Base-by-base conservation (phyloP, 2,797 vertebrate genomes). In the Argya squamiceps region DNA sequence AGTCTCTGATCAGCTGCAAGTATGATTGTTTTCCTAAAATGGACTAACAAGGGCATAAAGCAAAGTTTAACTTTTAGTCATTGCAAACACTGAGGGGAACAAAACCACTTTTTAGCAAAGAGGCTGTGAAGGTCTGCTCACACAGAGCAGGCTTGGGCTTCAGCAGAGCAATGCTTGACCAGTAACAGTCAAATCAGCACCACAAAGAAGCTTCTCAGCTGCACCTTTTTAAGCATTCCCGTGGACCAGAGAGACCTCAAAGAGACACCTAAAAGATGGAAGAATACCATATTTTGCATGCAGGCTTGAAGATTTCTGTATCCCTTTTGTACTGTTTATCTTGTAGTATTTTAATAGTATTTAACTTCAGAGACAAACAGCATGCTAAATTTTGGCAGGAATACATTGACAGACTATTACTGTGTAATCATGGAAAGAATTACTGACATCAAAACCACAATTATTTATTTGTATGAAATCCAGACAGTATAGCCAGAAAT, bases 391-490 rank as follows among this genome's bases (percentile, higher is more conserved):
- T 89, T 83, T 89, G 92, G 88, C 92, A 89, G 58, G 11, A 83
- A 68, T 46, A 68, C 3, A 1, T 20, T 39, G 64, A 95, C 41
- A 91, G 78, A 58, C 24, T 81, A 76, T 74, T 89, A 69, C 68
- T 69, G 24, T 53, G 20, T 47, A 79, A 79, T 77, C 58, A 58
- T 19, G 43, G 52, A 86, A 94, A 83, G 60, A 86, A 77, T 73
- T 84, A 78, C 30, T 86, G 64, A 84, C 80, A 84, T 50, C 39
- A 95, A 95, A 96, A 44, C 85, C 93, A 81, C 77, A 93, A 60
- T 71, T 86, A 87, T 70, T 86, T 69, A 69, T 58, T 26, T 80
- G 64, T 53, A 87, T 29, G 39, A 91, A 88, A 92, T 60, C 75
- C 79, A 95, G 84, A 70, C 75, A 67, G 8, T 2, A 6, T 18